phyloP scores from a whole-genome alignment of 2,888 invertebrate genomes.

The Ormyrus labotus region DNA sequence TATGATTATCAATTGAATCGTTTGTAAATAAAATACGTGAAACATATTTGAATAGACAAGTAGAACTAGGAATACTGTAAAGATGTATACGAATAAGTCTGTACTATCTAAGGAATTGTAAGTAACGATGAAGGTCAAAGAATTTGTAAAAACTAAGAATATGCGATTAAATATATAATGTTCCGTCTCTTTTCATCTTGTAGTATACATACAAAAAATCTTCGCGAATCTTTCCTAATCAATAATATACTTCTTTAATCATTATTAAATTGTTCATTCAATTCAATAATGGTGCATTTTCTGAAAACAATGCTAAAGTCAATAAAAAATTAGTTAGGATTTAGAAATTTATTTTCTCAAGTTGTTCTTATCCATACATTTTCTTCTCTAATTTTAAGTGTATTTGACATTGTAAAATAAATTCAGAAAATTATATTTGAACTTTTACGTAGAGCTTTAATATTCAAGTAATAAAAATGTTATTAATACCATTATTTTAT shows the following conservation, averaged over 20 bases:
- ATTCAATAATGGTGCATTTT: slow-evolving; percentile 1
- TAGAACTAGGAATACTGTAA: slow-evolving; percentile 12
- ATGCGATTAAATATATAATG: background rate
- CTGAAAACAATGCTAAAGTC: too few relatives aligned
- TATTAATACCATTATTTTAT: too few relatives aligned
- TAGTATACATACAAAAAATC: background rate
- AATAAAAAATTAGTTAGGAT: too few relatives aligned
- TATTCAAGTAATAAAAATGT: too few relatives aligned
- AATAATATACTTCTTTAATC: background rate
- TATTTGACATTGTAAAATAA: too few relatives aligned
- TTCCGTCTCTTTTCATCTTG: background rate
- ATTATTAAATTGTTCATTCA: background rate
- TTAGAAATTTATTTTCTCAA: too few relatives aligned
- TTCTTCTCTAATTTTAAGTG: too few relatives aligned
- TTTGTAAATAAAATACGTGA: slow-evolving; percentile 35
- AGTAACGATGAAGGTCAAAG: too few relatives aligned
- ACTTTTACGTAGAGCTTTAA: too few relatives aligned
- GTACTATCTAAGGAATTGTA: slow-evolving; percentile 1
- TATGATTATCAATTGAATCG: background rate
- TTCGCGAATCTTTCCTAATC: background rate
- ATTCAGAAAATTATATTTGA: too few relatives aligned
- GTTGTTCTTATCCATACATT: too few relatives aligned
- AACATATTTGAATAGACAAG: slow-evolving; percentile 20
- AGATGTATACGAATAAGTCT: background rate
- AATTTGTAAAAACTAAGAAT: too few relatives aligned